Base-by-base conservation (phyloP, 2,888 invertebrate genomes). In the Camptogramma bilineatum region DNA sequence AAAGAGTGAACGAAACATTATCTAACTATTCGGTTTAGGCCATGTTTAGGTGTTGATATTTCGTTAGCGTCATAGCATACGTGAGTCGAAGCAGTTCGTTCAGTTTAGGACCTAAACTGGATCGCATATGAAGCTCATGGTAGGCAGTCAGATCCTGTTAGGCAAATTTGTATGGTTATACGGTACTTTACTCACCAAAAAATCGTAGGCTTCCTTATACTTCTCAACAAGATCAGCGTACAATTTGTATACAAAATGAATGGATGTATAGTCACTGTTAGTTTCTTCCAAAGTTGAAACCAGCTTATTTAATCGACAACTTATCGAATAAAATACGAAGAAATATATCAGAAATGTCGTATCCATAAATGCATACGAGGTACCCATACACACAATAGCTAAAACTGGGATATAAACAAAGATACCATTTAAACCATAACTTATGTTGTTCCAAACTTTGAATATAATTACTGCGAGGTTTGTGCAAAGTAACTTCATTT, bases 261-360 rank as follows among this genome's bases (percentile, higher is more conserved):
- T 17, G 4, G 39, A 19, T n/a, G n/a, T 5, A 31, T 51, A 51
- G 16, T 34, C 16, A 16, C 8, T 24, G 10, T 51, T 24, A 21
- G 34, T 9, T 18, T 8, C 34, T 39, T 52, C 31, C 44, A 59
- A 51, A 48, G n/a, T 4, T 1, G 34, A 16, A 13, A 10, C 1
- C 0, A 60, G 28, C n/a, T 24, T 55, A 34, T 21, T 51, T 2
- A 64, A 24, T 9, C 64, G 60, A 59, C 55, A 39, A 16, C 16
- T n/a, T 13, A 60, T n/a, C 5, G 52, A 52, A 28, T 53, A 60
- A 13, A 60, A 56, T 18, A 60, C 34, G 10, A 55, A 60, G 28
- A 39, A 9, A 60, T 60, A 56, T 9, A 24, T n/a, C 24, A 64
- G 16, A n/a, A 57, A 7, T 13, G 50, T 1, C 8, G 50, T 21